A percentile compares a stretch with the other conserved stretches of the same genome.
Conservation (phyloP, 2,113 vertebrate genomes). For the Lycocorax pyrrhopterus region DNA sequence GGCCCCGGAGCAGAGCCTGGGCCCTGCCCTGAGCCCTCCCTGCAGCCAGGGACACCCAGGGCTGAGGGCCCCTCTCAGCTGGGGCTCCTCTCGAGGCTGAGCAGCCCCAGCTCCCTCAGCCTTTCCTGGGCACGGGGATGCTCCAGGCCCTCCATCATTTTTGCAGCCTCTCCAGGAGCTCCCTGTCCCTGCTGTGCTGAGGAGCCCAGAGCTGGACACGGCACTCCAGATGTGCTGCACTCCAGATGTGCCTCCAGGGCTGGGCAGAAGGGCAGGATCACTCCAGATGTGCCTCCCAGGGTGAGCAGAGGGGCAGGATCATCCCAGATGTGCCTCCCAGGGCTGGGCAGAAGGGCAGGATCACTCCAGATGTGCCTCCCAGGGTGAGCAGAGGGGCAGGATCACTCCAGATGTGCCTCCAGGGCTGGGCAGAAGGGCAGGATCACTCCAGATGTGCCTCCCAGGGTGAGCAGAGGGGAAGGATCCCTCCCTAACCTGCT, state of each 20-base stretch:
- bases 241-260: not conserved
- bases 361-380: not conserved
- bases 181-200: not conserved
- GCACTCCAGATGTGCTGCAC: not conserved
- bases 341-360: not conserved
- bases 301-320: not conserved
- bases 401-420: not conserved
- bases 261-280: not conserved
- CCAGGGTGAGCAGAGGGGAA: not conserved
- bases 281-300: not conserved
- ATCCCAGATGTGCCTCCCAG: no score
- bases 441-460: not conserved
- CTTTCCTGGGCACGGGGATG: not conserved
- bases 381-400: not conserved
- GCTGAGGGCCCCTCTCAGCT: not conserved
- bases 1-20: not conserved
- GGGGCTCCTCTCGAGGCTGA: not conserved
- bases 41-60: not conserved
- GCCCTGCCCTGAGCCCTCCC: not conserved
- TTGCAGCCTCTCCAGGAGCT: not conserved
- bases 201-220: no score
- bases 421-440: not conserved
- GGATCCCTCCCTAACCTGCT: not conserved
- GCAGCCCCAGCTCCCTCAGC: not conserved
- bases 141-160: not conserved